These are phyloP conservation scores for Aleiodes sp. DNA, from an alignment of 1,140 invertebrate genomes.

Conservation along the genomic window DNA sequence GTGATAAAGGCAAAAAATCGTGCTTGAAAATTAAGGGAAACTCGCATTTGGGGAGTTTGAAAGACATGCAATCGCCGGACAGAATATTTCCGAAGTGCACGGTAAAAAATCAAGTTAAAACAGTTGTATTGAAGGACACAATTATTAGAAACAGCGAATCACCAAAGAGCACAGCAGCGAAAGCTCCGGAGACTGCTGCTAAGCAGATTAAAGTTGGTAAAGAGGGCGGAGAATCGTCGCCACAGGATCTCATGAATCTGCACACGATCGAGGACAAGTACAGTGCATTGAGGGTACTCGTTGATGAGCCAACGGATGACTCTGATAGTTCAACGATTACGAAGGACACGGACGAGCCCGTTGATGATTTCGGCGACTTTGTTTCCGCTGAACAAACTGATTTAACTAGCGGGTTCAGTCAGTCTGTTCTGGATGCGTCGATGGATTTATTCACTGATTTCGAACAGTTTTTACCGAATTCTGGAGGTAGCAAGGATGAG, in stretches of 20 bases:
- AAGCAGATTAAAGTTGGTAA: conserved; percentile 15
- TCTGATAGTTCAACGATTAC: not conserved
- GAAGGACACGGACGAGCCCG: not conserved
- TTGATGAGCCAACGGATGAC: conserved; percentile 47
- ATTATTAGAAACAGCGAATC: conserved; percentile 56
- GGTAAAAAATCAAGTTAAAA: conserved; percentile 59
- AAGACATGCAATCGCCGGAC: conserved; percentile 30
- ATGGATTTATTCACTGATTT: conserved; percentile 59
- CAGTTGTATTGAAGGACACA: conserved; percentile 64
- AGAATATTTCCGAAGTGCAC: conserved; percentile 63
- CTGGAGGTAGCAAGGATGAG: conserved; percentile 14
- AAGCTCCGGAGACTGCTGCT: conserved; percentile 32
- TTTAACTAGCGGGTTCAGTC: conserved; percentile 30
- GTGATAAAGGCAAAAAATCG: conserved; percentile 45
- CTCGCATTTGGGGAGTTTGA: not conserved
- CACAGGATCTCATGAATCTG: conserved; percentile 60
- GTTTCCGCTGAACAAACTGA: conserved; percentile 60
- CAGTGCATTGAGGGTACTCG: conserved; percentile 63
- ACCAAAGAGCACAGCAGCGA: conserved; percentile 35
- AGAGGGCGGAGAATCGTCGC: conserved; percentile 35
- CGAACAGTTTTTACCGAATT: conserved; percentile 48
- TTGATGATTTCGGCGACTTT: conserved; percentile 72
- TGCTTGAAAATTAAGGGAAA: not conserved
- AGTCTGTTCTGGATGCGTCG: conserved; percentile 42
- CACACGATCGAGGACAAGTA: conserved; percentile 64